phyloP scores from a whole-genome alignment of 2,888 invertebrate species.

The Synanthedon tipuliformis region DNA sequence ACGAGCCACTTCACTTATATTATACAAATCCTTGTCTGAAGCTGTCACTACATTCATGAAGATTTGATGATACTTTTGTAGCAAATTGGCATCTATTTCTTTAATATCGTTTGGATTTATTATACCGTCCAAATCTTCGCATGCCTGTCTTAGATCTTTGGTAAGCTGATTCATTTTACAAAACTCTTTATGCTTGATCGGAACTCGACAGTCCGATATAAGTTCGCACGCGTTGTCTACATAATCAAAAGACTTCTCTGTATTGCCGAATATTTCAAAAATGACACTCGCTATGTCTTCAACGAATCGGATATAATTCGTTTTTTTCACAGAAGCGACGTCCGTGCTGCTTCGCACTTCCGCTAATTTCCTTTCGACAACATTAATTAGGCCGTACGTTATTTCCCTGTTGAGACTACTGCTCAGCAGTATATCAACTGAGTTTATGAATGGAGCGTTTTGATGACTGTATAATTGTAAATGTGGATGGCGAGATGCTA shows the following conservation, averaged over 20 bases:
- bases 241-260: slow-evolving; percentile 55
- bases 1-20: slow-evolving; percentile 45
- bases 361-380: slow-evolving; percentile 60
- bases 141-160: slow-evolving; percentile 56
- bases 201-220: slow-evolving; percentile 55
- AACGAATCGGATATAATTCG: slow-evolving; percentile 57
- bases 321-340: slow-evolving; percentile 53
- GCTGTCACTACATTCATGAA: slow-evolving; percentile 63
- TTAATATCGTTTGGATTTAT: slow-evolving; percentile 27
- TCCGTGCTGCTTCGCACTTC: slow-evolving; percentile 55
- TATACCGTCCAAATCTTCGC: slow-evolving; percentile 54
- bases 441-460: slow-evolving; percentile 61
- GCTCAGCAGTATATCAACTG: slow-evolving; percentile 58
- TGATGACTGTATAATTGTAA: slow-evolving; percentile 60
- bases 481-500: slow-evolving; percentile 55
- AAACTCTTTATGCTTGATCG: slow-evolving; percentile 61
- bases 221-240: slow-evolving; percentile 54
- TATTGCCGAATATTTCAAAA: slow-evolving; percentile 61
- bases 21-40: slow-evolving; percentile 58
- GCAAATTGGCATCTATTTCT: slow-evolving; percentile 35
- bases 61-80: slow-evolving; percentile 59
- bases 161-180: slow-evolving; percentile 58
- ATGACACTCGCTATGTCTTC: slow-evolving; percentile 62
- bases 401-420: slow-evolving; percentile 63
- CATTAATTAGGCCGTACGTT: slow-evolving; percentile 61